A percentile compares a stretch with the other conserved stretches of the same genome.
These are phyloP conservation scores for Himalopsyche tibetana DNA, from an alignment of 2,888 invertebrate species.

Conservation along the genomic window DNA sequence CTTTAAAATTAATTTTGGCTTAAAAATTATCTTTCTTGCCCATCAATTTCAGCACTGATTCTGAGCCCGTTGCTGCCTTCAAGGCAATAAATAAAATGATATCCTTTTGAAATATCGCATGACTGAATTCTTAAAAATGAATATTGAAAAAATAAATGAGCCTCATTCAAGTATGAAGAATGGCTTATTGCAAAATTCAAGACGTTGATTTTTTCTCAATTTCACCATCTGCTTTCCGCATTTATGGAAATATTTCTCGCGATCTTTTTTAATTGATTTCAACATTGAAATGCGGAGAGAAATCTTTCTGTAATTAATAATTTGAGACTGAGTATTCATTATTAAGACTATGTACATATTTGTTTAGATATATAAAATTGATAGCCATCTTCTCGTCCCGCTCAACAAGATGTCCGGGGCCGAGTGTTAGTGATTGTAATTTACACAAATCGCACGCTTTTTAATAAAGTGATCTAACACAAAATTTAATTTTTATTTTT, in stretches of 20 bases:
- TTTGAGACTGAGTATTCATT: too few relatives aligned
- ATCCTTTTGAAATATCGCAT: slow-evolving; percentile 36
- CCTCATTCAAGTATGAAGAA: slow-evolving; percentile 28
- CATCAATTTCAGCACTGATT: background rate
- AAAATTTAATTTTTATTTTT: too few relatives aligned
- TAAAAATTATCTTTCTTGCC: too few relatives aligned
- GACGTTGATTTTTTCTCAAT: slow-evolving; percentile 32
- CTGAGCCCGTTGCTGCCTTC: background rate
- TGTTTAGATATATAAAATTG: too few relatives aligned
- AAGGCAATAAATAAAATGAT: slow-evolving; percentile 34
- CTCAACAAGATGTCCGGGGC: too few relatives aligned
- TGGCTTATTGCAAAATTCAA: slow-evolving; percentile 34
- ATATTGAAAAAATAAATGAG: slow-evolving; percentile 36
- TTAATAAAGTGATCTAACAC: too few relatives aligned
- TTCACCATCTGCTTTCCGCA: slow-evolving; percentile 17
- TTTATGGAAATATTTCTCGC: background rate
- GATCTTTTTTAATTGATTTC: slow-evolving; percentile 18
- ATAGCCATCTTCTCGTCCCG: too few relatives aligned
- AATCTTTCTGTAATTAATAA: background rate
- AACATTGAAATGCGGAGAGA: background rate
- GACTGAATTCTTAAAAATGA: slow-evolving; percentile 36
- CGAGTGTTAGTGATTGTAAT: too few relatives aligned
- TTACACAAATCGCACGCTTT: too few relatives aligned
- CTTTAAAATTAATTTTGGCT: too few relatives aligned
- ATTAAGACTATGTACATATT: too few relatives aligned